Base-by-base conservation (phyloP, 2,888 invertebrate genomes). In the Mactromeris polynyma region DNA sequence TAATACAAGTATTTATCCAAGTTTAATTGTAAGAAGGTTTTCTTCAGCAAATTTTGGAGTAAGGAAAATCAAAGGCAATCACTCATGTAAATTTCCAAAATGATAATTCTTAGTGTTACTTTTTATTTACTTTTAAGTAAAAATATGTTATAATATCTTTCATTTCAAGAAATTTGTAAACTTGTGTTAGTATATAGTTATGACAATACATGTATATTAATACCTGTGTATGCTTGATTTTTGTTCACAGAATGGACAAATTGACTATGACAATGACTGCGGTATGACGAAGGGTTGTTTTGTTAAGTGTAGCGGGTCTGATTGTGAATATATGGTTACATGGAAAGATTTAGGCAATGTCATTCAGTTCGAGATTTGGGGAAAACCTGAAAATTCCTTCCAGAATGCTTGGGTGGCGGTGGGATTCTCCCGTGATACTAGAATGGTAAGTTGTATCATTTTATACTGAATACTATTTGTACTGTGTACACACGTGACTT, bases 261-360 rank as follows among this genome's bases (percentile, higher is more conserved):
- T 92, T 21, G 26, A 38, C 26, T 89, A 83, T 38, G 92, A 92
- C 78, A 54, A 83, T 17, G 87, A 88, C 14, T 92, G 92, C 83
- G 92, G 92, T 4, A 83, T 84, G 9, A 64, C 87, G 6, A 92
- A 92, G 38, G 92, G 92, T 19, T 92, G 92, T 79, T 92, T 92
- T 78, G 84, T 89, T 7, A 86, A 92, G 36, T 92, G 92, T 80
- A 81, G 73, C 17, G 88, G 89, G 0, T 77, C 82, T 26, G 58
- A 83, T 26, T 92, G 92, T 36, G 79, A 90, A 3, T 92, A 83
- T 42, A 84, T 91, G 90, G 92, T 92, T 31, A 92, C 92, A 42
- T 92, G 92, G 92, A 58, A 73, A 26, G 90, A 91, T 77, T 14
- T 90, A 0, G 91, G 89, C 0, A 26, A 82, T 2, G 81, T 31